Base-by-base conservation (phyloP, 2,113 vertebrate species). In the Pangasianodon gigas region DNA sequence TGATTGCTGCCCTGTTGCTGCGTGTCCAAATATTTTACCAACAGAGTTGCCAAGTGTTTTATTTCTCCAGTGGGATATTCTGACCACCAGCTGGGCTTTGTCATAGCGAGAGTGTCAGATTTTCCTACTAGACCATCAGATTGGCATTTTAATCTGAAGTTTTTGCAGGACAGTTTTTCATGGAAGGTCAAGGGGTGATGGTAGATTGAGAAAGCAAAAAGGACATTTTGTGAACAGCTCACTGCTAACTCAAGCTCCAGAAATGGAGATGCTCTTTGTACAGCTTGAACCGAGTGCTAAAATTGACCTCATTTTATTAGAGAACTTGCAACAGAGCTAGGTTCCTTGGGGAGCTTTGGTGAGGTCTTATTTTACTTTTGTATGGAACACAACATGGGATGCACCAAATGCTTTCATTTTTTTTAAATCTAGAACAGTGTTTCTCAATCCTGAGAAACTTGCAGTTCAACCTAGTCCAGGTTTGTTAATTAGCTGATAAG, bases 261-360 rank as follows among this genome's bases (percentile, higher is more conserved):
- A 84, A 37, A 60, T 24, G 37, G 2, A 84, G 56, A 84, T 4
- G 1, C 21, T 13, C 54, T 84, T 84, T 62, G 26, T 46, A 26
- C 82, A 62, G 56, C 24, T 62, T 46, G n/a, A 29, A 62, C 82
- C 46, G 9, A 16, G 56, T 44, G 21, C 37, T 29, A 41, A 58
- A 24, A 32, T 41, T 84, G 54, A 84, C 54, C 56, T 62, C 56
- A 62, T 84, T 84, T 84, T 29, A 84, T 62, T 62, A 62, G 24
- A 84, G 37, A 46, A 16, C 37, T 84, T 84, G 54, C 58, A 62
- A 62, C 82, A 84, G 21, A 26, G 56, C 41, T 7, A 14, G 41
- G 32, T 46, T 84, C 56, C 82, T 46, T 24, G 5, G 51, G 80
- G 54, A 83, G 18, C 48, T 83, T 18, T 41, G 11, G 0, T 18